Evolutionary conservation across 2,888 invertebrate genomes (phyloP).

Genomic region (Miltochrista miniata): DNA sequence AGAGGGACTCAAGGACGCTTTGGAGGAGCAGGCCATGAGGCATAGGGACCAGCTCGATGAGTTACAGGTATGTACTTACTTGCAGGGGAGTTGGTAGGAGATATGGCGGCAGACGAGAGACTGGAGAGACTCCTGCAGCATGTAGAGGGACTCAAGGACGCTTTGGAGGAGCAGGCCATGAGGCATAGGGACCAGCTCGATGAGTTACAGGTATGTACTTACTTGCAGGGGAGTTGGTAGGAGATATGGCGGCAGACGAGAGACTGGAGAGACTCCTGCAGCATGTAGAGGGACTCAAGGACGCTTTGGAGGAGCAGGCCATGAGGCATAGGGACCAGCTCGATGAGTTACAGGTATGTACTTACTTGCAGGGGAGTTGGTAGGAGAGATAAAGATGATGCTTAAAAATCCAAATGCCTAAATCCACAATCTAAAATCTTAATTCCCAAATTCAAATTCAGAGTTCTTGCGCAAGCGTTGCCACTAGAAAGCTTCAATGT

Average conservation of each 20-base stretch:
- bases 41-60: slow-evolving; percentile 83
- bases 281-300: slow-evolving; percentile 86
- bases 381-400: slow-evolving; percentile 86
- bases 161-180: slow-evolving; percentile 84
- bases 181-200: slow-evolving; percentile 83
- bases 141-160: slow-evolving; percentile 84
- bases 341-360: slow-evolving; percentile 83
- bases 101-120: slow-evolving; percentile 81
- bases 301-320: slow-evolving; percentile 85
- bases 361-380: slow-evolving; percentile 86
- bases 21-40: slow-evolving; percentile 84
- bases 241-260: slow-evolving; percentile 82
- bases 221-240: slow-evolving; percentile 86
- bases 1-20: slow-evolving; percentile 83
- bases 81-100: slow-evolving; percentile 86
- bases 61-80: slow-evolving; percentile 85
- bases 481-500: too few species aligned
- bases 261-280: slow-evolving; percentile 80
- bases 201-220: slow-evolving; percentile 85
- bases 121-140: slow-evolving; percentile 83
- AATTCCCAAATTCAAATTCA: too few species aligned
- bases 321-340: slow-evolving; percentile 82
- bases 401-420: too few species aligned
- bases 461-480: too few species aligned
- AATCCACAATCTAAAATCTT: too few species aligned